These are phyloP conservation scores for Nomada fucata DNA, from an alignment of 2,888 invertebrate species.

Conservation along the genomic window DNA sequence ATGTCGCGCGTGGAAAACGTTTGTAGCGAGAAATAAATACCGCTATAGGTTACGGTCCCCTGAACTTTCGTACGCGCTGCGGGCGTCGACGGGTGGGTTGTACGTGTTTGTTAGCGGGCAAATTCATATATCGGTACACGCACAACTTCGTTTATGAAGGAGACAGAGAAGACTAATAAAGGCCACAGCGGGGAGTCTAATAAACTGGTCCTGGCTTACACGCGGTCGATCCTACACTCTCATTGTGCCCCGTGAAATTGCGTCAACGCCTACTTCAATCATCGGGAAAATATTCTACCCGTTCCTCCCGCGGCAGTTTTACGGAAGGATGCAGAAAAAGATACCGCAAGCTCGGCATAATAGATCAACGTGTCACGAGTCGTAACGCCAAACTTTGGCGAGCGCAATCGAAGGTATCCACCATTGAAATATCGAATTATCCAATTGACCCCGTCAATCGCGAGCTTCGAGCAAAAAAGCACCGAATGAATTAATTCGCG, in stretches of 20 bases:
- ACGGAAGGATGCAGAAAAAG: too few species aligned
- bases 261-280: neutral
- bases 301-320: too few species aligned
- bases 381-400: too few species aligned
- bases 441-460: too few species aligned
- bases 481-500: too few species aligned
- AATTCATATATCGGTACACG: conserved; percentile 41
- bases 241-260: neutral
- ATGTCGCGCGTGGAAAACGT: conserved; percentile 40
- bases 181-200: conserved; percentile 79
- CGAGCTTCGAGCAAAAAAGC: too few species aligned
- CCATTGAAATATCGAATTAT: too few species aligned
- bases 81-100: neutral
- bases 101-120: conserved; percentile 2
- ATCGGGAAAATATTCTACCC: neutral
- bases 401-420: too few species aligned
- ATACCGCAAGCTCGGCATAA: too few species aligned
- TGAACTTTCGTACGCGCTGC: conserved; percentile 7
- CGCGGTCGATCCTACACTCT: conserved; percentile 29
- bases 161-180: conserved; percentile 77
- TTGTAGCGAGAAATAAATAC: conserved; percentile 46
- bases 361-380: too few species aligned
- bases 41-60: neutral
- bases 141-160: conserved; percentile 63
- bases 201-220: conserved; percentile 77